A percentile compares a stretch with the other conserved stretches of the same genome.
Evolutionary conservation across 2,797 vertebrate species (phyloP).

Genomic region (Semotilus atromaculatus): DNA sequence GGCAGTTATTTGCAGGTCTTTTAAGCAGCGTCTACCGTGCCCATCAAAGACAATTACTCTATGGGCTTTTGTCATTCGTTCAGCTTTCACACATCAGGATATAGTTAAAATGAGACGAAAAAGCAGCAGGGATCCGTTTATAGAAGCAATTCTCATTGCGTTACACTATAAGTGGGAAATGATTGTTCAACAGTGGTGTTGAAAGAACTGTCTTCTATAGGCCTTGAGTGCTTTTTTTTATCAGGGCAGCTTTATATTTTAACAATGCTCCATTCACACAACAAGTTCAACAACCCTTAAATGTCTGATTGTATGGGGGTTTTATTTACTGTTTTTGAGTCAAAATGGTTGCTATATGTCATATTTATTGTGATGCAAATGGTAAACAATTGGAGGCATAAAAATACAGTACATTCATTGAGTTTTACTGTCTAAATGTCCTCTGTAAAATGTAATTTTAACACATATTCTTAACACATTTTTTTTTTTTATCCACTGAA

Average conservation of each 20-base stretch:
- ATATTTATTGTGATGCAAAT: neutral
- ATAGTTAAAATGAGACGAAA: conserved; percentile 31
- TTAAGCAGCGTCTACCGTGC: conserved; percentile 25
- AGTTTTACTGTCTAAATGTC: neutral
- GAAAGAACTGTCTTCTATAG: conserved; percentile 14
- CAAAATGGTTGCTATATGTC: neutral
- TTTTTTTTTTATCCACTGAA: neutral
- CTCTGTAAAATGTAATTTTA: neutral
- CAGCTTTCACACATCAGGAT: conserved; percentile 26
- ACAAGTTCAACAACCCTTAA: neutral
- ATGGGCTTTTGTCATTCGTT: conserved; percentile 35
- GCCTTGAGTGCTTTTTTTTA: neutral
- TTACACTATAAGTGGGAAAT: conserved; percentile 33
- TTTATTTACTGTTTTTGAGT: conserved; percentile 30
- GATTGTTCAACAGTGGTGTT: neutral
- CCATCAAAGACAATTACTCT: conserved; percentile 44
- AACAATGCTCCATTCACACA: conserved; percentile 11
- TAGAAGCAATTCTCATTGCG: conserved; percentile 22
- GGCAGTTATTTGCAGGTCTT: conserved; percentile 40
- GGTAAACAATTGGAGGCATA: neutral
- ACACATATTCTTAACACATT: neutral
- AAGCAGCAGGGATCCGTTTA: conserved; percentile 41
- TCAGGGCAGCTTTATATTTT: neutral
- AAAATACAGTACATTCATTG: neutral
- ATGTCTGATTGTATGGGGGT: neutral